Conservation (phyloP, 2,113 vertebrate genomes). For the Dendrocopos noguchii region DNA sequence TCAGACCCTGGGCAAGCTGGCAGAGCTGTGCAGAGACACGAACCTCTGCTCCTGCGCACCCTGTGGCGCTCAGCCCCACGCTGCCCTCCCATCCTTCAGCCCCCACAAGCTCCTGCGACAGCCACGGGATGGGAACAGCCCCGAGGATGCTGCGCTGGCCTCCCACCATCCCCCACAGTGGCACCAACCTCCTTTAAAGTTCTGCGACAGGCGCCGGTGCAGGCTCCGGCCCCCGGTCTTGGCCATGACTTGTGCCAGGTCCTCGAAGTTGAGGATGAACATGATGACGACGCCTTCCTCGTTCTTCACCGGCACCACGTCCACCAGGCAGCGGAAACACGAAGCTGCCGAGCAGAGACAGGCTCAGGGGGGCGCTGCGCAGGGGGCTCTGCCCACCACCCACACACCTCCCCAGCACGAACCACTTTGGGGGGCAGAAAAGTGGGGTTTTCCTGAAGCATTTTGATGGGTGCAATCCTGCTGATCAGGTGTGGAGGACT, state of each 20-base stretch:
- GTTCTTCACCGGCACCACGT: slow-evolving; percentile 94
- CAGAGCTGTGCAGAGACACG: background rate
- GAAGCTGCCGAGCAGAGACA: slow-evolving; percentile 78
- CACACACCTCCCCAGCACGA: too few species aligned
- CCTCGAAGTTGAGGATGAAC: slow-evolving; percentile 99
- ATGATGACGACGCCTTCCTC: slow-evolving; percentile 94
- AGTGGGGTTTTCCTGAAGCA: background rate
- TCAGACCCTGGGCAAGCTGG: rapidly evolving
- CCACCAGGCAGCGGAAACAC: slow-evolving; percentile 92
- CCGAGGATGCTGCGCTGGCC: background rate
- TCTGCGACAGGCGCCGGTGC: slow-evolving; percentile 83
- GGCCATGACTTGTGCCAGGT: slow-evolving; percentile 82
- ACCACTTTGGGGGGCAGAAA: background rate
- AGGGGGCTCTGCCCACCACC: background rate
- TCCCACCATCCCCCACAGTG: rapidly evolving
- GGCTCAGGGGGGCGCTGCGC: background rate
- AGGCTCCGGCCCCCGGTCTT: slow-evolving; percentile 80
- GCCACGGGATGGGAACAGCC: background rate
- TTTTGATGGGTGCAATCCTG: background rate
- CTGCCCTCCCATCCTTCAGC: background rate
- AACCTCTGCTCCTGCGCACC: background rate
- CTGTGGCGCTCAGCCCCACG: background rate
- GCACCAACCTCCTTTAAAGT: slow-evolving; percentile 80
- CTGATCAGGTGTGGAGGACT: background rate
- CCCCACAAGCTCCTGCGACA: rapidly evolving